Evolutionary conservation across 2,888 invertebrate genomes (phyloP), one percentile per base, ranked within the genome.

Genomic region (Limulus polyphemus): DNA sequence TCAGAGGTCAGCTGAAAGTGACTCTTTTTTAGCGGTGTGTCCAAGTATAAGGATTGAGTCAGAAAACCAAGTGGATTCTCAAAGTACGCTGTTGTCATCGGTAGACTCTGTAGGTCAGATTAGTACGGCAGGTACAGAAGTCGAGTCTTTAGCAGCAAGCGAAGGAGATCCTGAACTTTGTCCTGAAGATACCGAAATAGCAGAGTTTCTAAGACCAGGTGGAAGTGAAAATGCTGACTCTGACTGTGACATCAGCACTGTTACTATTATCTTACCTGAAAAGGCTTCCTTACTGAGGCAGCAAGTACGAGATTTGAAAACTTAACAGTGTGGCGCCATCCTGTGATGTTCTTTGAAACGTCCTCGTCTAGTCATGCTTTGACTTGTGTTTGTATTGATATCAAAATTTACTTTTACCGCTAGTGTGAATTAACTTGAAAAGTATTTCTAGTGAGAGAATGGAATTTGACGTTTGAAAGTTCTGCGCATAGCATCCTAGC

Each of bases 11-110:
- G 32, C 32, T 32, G 32, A 32, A 32, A 32, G 32, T 1, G 32
- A 32, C 32, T 32, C 32, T 32, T 32, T 32, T 7, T 32, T 32
- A 32, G 32, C 32, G 32, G 32, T 32, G 32, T 32, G 32, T 32
- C 69, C 69, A 12, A 61, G 67, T 12, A 69, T 69, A 17, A 65
- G 65, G n/a, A 64, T 69, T 10, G 65, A 69, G 55, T 52, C 65
- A 10, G 67, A 67, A 32, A 32, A 32, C 32, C 32, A 32, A 32
- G 32, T 32, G 7, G 32, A 32, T 32, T 32, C 32, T 32, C 32
- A 54, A 32, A 54, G 54, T 14, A 32, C 16, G 14, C 3, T 32
- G 16, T 32, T 54, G 11, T 54, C 54, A 17, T 54, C 54, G 11
- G 54, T 54, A 16, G 54, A 54, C 14, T 54, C 54, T 54, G 16